Base-by-base conservation (phyloP, 2,888 invertebrate species). In the Chaitophorus viminalis region DNA sequence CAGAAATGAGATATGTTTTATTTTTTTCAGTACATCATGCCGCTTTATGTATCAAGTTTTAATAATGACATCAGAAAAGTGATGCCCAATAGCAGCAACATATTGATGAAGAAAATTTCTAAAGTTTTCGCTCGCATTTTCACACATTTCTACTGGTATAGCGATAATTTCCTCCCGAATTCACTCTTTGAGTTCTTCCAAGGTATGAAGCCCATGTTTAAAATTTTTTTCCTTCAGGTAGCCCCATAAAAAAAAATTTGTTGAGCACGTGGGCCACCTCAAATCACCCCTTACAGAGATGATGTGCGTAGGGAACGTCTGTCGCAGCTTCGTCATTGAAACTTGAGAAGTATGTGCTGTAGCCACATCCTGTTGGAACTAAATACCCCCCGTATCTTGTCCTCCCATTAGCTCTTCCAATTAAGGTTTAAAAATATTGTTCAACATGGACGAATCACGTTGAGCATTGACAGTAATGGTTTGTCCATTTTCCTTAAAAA, bases 401-500 rank as follows among this genome's bases (percentile, higher is more conserved):
- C 29, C 70, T 54, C 29, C 70, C 70, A n/a, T 70, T 70, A 70
- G 8, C 70, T 70, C n/a, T 70, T 70, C 31, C 31, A n/a, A 70
- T 70, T 70, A n/a, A n/a, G n/a, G n/a, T n/a, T n/a, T n/a, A n/a
- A n/a, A n/a, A n/a, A n/a, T n/a, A n/a, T n/a, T n/a, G 29, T 70
- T 29, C 70, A 31, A 70, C 70, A 70, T 70, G 31, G 70, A 70
- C 25, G 29, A 25, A n/a, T 70, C 25, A 70, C 70, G 70, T 70
- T 70, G 18, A 70, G 70, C 70, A 21, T 70, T 70, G 70, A 70
- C 21, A 70, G 70, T 21, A 4, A 70, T 29, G 31, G 31, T 70
- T 70, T 70, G 70, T 70, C 70, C 14, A 70, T 70, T 70, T 29
- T 70, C 8, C 70, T 70, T 29, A 70, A 70, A 70, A 70, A 70